phyloP scores from a whole-genome alignment of 2,797 vertebrate species.

The Halcyon chelicuti region DNA sequence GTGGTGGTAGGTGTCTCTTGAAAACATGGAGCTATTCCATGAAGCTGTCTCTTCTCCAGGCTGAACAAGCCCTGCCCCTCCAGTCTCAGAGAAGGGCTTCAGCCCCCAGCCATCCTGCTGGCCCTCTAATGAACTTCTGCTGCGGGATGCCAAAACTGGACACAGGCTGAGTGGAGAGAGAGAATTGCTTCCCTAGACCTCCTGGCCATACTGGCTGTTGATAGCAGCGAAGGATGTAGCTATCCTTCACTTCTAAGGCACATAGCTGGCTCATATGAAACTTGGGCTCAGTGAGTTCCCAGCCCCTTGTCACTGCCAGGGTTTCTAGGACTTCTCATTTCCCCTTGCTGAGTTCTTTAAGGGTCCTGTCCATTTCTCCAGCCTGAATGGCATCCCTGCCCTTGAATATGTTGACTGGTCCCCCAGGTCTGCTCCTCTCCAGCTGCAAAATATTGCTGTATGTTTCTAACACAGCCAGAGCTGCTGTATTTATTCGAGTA shows the following conservation, averaged over 20 bases:
- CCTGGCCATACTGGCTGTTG: neutral
- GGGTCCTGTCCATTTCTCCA: neutral
- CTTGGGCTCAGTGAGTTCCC: neutral
- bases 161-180: neutral
- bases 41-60: neutral
- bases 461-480: neutral
- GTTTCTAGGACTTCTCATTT: neutral
- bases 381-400: neutral
- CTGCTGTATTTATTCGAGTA: neutral
- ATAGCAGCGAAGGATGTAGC: neutral
- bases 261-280: rapidly evolving
- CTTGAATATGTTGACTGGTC: neutral
- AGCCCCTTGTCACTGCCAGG: neutral
- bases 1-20: neutral
- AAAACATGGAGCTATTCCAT: neutral
- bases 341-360: neutral
- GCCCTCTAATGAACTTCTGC: neutral
- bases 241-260: neutral
- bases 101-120: rapidly evolving
- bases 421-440: neutral
- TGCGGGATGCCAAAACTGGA: neutral
- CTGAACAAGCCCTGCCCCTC: neutral
- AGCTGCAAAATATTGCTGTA: neutral
- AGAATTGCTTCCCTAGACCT: neutral
- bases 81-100: neutral